phyloP scores from a whole-genome alignment of 2,797 vertebrate species.

The Vireo griseus region DNA sequence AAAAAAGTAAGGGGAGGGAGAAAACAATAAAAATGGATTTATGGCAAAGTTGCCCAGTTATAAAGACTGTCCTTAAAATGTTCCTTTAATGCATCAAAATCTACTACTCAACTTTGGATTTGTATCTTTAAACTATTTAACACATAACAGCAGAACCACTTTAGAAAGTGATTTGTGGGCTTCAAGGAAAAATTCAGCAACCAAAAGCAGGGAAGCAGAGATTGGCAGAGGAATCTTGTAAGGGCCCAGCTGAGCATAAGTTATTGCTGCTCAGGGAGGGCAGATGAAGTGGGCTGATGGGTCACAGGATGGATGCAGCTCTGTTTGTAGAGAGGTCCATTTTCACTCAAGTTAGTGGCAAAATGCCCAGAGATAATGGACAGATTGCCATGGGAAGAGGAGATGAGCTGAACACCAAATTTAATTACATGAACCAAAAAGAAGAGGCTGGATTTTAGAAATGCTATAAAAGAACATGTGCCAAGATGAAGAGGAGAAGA shows the following conservation, averaged over 20 bases:
- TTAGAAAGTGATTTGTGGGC: not conserved
- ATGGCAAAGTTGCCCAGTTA: not conserved
- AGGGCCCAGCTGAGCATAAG: accelerated
- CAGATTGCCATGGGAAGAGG: not conserved
- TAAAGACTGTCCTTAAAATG: not conserved
- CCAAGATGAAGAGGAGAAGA: not conserved
- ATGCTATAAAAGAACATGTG: not conserved
- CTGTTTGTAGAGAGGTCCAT: not conserved
- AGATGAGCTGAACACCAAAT: not conserved
- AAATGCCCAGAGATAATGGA: not conserved
- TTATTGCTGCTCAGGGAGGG: not conserved
- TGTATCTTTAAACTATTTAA: not conserved
- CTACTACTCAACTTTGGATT: not conserved
- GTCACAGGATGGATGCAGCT: not conserved
- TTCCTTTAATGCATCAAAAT: not conserved
- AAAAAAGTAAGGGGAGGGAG: not conserved
- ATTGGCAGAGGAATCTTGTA: not conserved
- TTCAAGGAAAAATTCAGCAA: not conserved
- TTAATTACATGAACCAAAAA: not conserved
- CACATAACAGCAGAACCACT: not conserved
- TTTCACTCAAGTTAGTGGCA: not conserved
- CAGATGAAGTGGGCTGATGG: not conserved
- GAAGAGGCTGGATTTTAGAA: not conserved
- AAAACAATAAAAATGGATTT: not conserved
- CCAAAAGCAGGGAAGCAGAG: not conserved